Conservation (phyloP, 2,888 invertebrate genomes). For the Ormyrus thymus region DNA sequence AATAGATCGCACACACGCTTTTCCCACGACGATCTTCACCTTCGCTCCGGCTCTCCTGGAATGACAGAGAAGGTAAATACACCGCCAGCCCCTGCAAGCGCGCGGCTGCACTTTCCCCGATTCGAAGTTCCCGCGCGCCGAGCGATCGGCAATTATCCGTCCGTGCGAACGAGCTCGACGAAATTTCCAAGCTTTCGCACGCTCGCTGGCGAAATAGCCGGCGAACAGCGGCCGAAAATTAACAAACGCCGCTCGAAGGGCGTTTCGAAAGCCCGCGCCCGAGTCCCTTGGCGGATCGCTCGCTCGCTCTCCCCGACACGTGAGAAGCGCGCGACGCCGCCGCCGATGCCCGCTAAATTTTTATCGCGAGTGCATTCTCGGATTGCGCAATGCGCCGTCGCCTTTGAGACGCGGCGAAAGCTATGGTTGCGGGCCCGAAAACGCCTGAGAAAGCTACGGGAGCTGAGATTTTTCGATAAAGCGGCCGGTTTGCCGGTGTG, state of each 20-base stretch:
- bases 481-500: slow-evolving; percentile 34
- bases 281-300: slow-evolving; percentile 25
- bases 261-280: slow-evolving; percentile 54
- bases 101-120: slow-evolving; percentile 32
- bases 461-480: slow-evolving; percentile 33
- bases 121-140: slow-evolving; percentile 45
- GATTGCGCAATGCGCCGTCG: neutral
- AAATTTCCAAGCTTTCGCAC: slow-evolving; percentile 25
- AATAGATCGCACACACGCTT: slow-evolving; percentile 12
- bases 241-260: slow-evolving; percentile 26
- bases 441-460: too few species aligned
- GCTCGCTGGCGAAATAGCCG: slow-evolving; percentile 25
- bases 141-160: slow-evolving; percentile 14
- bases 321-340: slow-evolving; percentile 29
- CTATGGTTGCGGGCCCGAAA: slow-evolving; percentile 7
- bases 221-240: slow-evolving; percentile 53
- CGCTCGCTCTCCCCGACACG: slow-evolving; percentile 18
- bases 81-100: neutral
- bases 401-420: slow-evolving; percentile 13
- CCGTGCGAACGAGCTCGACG: neutral
- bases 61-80: slow-evolving; percentile 72
- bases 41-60: slow-evolving; percentile 63
- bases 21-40: slow-evolving; percentile 49
- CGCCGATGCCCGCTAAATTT: neutral
- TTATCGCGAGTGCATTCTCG: neutral